Percentiles rank a stretch among this genome's conserved stretches.
Evolutionary conservation across 2,888 invertebrate genomes (phyloP).

Genomic region (Chirona hameri): DNA sequence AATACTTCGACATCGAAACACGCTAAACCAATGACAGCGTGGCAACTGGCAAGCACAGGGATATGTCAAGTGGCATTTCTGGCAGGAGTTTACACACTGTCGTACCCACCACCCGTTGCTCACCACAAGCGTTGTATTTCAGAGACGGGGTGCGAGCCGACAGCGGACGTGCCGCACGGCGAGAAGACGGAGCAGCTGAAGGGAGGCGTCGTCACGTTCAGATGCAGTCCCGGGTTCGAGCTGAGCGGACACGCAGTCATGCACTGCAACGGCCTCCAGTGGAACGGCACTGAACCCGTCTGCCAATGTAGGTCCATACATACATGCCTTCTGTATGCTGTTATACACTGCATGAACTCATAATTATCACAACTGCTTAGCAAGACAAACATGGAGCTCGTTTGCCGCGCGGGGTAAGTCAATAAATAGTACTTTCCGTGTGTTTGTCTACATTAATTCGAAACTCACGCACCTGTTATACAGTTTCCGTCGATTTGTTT

Average conservation of each 20-base stretch:
- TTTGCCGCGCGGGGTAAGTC: too few species aligned
- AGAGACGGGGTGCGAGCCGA: not conserved
- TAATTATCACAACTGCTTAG: too few species aligned
- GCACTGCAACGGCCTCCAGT: not conserved
- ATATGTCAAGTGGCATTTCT: too few species aligned
- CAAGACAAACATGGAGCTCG: too few species aligned
- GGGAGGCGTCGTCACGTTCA: not conserved
- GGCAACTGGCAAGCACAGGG: too few species aligned
- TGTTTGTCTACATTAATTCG: too few species aligned
- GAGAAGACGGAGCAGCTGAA: not conserved
- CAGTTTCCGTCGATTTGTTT: too few species aligned
- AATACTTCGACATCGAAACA: too few species aligned
- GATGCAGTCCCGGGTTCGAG: not conserved
- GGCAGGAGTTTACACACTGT: too few species aligned
- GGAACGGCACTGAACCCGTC: not conserved
- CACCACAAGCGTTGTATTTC: not conserved
- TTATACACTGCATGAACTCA: not conserved
- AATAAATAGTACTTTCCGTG: not conserved
- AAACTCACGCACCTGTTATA: too few species aligned
- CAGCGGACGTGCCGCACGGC: not conserved
- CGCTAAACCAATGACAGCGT: too few species aligned
- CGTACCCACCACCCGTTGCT: too few species aligned
- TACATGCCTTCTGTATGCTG: not conserved
- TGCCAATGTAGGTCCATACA: not conserved
- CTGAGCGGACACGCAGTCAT: not conserved